Percentiles rank a stretch among this genome's conserved stretches.
Conservation (phyloP, 2,797 vertebrate species). For the Smutsia gigantea region DNA sequence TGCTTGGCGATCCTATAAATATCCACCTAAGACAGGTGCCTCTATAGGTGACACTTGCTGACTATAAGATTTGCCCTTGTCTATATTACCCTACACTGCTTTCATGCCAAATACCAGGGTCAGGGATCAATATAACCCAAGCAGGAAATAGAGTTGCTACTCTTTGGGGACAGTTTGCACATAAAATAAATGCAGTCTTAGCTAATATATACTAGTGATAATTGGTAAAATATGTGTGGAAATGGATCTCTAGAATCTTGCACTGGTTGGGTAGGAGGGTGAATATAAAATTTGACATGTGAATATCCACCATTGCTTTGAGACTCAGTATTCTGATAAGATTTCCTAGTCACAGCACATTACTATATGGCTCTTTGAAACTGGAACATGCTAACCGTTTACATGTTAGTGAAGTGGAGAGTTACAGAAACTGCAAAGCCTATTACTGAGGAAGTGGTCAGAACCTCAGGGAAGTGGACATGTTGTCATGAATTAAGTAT, state of each 20-base stretch:
- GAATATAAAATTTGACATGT: neutral
- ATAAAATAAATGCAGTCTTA: neutral
- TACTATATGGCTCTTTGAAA: neutral
- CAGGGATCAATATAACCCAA: neutral
- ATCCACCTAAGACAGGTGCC: neutral
- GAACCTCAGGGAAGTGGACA: neutral
- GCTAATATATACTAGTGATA: neutral
- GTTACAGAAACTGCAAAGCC: neutral
- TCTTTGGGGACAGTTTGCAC: neutral
- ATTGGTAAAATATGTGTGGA: neutral
- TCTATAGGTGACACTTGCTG: neutral
- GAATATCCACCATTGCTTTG: neutral
- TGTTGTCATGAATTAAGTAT: neutral
- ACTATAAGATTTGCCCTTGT: neutral
- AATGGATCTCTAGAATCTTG: neutral
- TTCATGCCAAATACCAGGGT: neutral
- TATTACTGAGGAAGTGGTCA: neutral
- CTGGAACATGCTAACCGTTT: neutral
- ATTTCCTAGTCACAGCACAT: neutral
- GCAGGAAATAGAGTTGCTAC: neutral
- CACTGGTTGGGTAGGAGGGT: rapidly evolving
- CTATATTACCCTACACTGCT: neutral
- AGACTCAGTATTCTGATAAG: neutral
- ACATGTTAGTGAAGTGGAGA: neutral
- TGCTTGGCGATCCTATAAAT: neutral